phyloP scores from a whole-genome alignment of 2,113 vertebrate genomes.

The Poeciliopsis retropinna region DNA sequence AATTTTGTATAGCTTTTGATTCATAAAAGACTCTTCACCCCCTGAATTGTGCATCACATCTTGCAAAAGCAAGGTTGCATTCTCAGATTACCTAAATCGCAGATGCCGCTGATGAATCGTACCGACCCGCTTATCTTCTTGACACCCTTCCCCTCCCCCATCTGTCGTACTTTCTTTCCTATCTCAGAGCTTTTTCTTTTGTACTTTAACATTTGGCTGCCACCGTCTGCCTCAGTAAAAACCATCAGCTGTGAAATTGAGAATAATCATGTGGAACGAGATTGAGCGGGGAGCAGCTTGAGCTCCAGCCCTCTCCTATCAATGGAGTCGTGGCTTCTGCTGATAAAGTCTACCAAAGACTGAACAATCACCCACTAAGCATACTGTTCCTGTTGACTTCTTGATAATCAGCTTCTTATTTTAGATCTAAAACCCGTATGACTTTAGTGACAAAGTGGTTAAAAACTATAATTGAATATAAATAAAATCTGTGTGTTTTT shows the following conservation, averaged over 20 bases:
- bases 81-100: constrained; percentile 38
- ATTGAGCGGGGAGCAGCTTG: constrained; percentile 74
- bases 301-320: constrained; percentile 62
- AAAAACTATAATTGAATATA: constrained; percentile 1
- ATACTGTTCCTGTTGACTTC: constrained; percentile 37
- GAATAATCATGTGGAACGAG: constrained; percentile 81
- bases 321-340: constrained; percentile 59
- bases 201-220: constrained; percentile 68
- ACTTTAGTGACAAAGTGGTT: constrained; percentile 8
- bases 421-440: background rate
- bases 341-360: constrained; percentile 64
- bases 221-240: constrained; percentile 73
- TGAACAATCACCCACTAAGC: constrained; percentile 46
- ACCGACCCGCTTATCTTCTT: constrained; percentile 39
- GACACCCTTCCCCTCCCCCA: constrained; percentile 2
- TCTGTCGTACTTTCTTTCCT: constrained; percentile 40
- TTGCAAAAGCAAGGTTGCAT: constrained; percentile 34
- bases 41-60: constrained; percentile 1
- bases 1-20: background rate
- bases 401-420: constrained; percentile 20
- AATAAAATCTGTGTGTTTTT: constrained; percentile 16
- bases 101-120: constrained; percentile 50
- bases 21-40: background rate
- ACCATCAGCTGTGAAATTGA: constrained; percentile 82
- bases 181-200: constrained; percentile 55